Base-by-base conservation (phyloP, 2,113 vertebrate genomes). In the Indicator maculatus region DNA sequence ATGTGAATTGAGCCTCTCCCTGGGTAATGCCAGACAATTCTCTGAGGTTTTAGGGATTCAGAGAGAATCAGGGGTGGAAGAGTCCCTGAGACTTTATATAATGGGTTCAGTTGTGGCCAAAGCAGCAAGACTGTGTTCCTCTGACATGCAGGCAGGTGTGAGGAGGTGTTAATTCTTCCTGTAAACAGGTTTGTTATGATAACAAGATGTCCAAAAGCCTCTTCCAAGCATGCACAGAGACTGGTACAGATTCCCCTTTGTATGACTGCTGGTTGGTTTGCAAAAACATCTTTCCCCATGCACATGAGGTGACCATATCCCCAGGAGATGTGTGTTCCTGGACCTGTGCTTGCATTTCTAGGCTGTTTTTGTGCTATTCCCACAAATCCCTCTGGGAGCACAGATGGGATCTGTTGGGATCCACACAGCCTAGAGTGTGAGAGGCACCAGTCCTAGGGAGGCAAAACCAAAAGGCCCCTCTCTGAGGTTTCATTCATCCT, bases 401-500 rank as follows among this genome's bases (percentile, higher is more conserved):
- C 75, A 74, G 87, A 50, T 88, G 75, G 36, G 89, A 95, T 59
- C 87, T 85, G 38, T 3, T 65, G 85, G 87, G 93, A 93, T 89
- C 82, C 5, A 5, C 56, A 33, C 36, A 83, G 59, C 50, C 65
- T 16, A 8, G 33, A 17, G 11, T 30, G 63, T 70, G 52, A 58
- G 55, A 85, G 78, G 45, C 39, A 50, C 24, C 58, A 53, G 52
- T 58, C 15, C 67, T 16, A 10, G 5, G 69, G 52, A 75, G 58
- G 17, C 8, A 83, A 87, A 91, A 59, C 21, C n/a, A 83, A 70
- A 63, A 4, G 2, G 36, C 26, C 52, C 58, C 55, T 83, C 84
- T 94, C 93, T 95, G 93, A 97, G 93, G 33, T 56, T 89, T 53
- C 85, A 89, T 97, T 96, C 93, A 95, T 93, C 47, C 76, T 3